These are phyloP conservation scores for Cydia splendana DNA, from an alignment of 1,140 invertebrate genomes.

Conservation along the genomic window DNA sequence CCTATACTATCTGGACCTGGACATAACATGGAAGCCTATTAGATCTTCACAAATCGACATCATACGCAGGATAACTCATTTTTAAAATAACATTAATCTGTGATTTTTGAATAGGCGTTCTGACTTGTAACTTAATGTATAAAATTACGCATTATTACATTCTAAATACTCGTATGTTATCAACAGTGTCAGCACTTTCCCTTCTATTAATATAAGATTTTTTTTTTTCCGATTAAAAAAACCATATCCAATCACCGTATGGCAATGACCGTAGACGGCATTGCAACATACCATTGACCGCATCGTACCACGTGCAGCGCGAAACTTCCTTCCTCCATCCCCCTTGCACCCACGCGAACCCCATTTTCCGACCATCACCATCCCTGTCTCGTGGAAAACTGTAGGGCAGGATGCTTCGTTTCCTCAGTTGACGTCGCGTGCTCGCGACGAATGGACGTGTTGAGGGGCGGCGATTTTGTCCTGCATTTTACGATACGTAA, in stretches of 20 bases:
- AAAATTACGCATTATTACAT: too few species aligned
- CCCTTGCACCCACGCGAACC: conserved; percentile 45
- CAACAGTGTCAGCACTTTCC: too few species aligned
- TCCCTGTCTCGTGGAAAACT: conserved; percentile 62
- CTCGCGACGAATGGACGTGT: conserved; percentile 48
- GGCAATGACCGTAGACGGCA: conserved; percentile 73
- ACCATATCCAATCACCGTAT: conserved; percentile 52
- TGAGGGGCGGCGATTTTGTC: conserved; percentile 36
- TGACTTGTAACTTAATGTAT: too few species aligned
- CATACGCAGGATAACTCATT: too few species aligned
- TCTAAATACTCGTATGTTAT: too few species aligned
- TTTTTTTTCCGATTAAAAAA: neutral
- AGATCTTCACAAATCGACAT: too few species aligned
- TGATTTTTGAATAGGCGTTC: too few species aligned
- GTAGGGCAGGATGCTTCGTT: conserved; percentile 60
- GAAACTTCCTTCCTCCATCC: conserved; percentile 53
- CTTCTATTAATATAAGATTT: too few species aligned
- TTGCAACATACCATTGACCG: conserved; percentile 64
- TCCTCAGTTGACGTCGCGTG: conserved; percentile 64
- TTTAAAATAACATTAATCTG: too few species aligned
- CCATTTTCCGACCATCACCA: conserved; percentile 40
- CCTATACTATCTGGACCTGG: too few species aligned
- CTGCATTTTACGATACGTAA: conserved; percentile 38
- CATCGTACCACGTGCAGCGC: conserved; percentile 68
- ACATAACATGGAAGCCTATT: too few species aligned